phyloP scores from a whole-genome alignment of 1,140 invertebrate species.

The Drosophila setifemur region DNA sequence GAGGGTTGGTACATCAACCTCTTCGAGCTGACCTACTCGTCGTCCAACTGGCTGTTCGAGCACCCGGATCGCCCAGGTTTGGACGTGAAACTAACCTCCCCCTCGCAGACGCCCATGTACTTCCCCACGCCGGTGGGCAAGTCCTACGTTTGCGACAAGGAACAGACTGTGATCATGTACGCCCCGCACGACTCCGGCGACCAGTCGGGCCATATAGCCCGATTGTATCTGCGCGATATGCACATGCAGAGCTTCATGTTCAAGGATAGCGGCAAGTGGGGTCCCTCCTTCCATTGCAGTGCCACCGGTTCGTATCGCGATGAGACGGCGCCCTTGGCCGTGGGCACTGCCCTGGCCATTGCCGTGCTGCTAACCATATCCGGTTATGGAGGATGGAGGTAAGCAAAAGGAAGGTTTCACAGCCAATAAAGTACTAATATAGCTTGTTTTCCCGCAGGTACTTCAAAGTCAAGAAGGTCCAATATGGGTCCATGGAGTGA shows the following conservation, averaged over 20 bases:
- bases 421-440: not conserved
- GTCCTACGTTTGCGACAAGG: slow-evolving; percentile 89
- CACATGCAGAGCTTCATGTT: slow-evolving; percentile 86
- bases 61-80: slow-evolving; percentile 84
- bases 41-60: slow-evolving; percentile 84
- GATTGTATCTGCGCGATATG: slow-evolving; percentile 84
- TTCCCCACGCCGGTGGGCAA: slow-evolving; percentile 93
- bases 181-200: slow-evolving; percentile 79
- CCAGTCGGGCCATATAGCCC: slow-evolving; percentile 83
- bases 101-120: slow-evolving; percentile 85
- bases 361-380: slow-evolving; percentile 90
- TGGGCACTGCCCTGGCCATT: slow-evolving; percentile 92
- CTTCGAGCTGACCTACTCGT: slow-evolving; percentile 87
- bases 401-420: slow-evolving; percentile 14
- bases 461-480: slow-evolving; percentile 94
- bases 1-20: slow-evolving; percentile 92
- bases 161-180: slow-evolving; percentile 82
- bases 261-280: slow-evolving; percentile 84
- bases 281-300: slow-evolving; percentile 84
- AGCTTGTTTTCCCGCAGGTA: slow-evolving; percentile 85
- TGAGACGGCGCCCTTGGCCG: slow-evolving; percentile 93
- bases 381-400: slow-evolving; percentile 89
- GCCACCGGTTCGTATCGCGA: slow-evolving; percentile 84
- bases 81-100: slow-evolving; percentile 85
- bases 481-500: slow-evolving; percentile 96